Evolutionary conservation across 2,888 invertebrate species (phyloP).

Genomic region (Drosophila buzzatii): DNA sequence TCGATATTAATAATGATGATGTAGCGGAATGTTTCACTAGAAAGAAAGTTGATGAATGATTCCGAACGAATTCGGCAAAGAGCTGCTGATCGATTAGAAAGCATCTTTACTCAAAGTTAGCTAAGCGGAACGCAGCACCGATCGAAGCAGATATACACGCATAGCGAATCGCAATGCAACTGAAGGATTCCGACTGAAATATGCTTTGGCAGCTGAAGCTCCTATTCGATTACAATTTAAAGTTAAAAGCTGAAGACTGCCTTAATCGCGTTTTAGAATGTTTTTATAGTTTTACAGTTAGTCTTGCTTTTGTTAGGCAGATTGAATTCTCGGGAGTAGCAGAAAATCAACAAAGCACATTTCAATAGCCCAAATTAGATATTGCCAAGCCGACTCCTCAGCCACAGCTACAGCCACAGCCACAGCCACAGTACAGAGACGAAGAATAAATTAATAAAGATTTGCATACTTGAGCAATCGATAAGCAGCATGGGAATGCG

Average conservation of each 20-base stretch:
- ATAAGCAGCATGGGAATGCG: slow-evolving; percentile 49
- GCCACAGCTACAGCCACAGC: slow-evolving; percentile 22
- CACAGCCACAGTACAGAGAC: too few species aligned
- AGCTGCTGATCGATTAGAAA: not conserved
- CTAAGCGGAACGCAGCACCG: slow-evolving; percentile 38
- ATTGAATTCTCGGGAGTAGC: slow-evolving; percentile 1
- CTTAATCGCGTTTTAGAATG: not conserved
- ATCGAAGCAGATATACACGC: slow-evolving; percentile 3
- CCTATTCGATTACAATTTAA: not conserved
- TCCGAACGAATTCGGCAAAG: not conserved
- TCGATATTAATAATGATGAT: slow-evolving; percentile 20
- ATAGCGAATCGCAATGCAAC: not conserved
- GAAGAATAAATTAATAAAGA: slow-evolving; percentile 63
- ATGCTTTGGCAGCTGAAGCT: not conserved
- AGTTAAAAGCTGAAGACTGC: not conserved
- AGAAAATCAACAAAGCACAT: slow-evolving; percentile 5
- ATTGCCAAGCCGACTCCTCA: slow-evolving; percentile 7
- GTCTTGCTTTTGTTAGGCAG: slow-evolving; percentile 45
- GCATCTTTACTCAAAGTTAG: slow-evolving; percentile 18
- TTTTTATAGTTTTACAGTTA: slow-evolving; percentile 58
- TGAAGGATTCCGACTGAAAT: not conserved
- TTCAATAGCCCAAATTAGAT: slow-evolving; percentile 11
- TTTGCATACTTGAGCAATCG: slow-evolving; percentile 69
- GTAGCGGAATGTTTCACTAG: slow-evolving; percentile 13
- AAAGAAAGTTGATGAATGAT: slow-evolving; percentile 34